Conservation (phyloP, 2,113 vertebrate genomes). For the Hypanus sabinus region DNA sequence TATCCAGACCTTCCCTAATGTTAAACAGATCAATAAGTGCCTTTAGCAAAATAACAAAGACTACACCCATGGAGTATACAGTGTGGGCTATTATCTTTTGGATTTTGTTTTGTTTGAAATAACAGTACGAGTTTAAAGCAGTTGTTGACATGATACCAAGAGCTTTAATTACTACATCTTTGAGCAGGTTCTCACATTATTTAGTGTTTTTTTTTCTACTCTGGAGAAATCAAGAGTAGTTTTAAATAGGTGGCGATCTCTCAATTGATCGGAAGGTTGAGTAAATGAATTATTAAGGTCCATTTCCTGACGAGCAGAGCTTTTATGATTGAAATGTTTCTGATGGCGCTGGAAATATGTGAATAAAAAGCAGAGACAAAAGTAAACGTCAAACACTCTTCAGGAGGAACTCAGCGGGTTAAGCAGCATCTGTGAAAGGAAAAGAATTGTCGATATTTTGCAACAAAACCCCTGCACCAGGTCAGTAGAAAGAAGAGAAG, state of each 20-base stretch:
- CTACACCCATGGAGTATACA: slow-evolving; percentile 17
- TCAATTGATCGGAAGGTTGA: not conserved
- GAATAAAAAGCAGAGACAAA: too few species aligned
- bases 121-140: not conserved
- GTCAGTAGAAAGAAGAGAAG: too few species aligned
- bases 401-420: too few species aligned
- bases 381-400: too few species aligned
- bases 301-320: not conserved
- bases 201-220: not conserved
- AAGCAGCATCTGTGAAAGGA: too few species aligned
- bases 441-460: too few species aligned
- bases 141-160: not conserved
- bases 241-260: not conserved
- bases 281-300: not conserved
- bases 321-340: not conserved
- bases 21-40: slow-evolving; percentile 21
- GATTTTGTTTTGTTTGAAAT: not conserved
- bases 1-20: slow-evolving; percentile 15
- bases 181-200: not conserved
- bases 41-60: not conserved
- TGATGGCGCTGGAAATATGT: not conserved
- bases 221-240: not conserved
- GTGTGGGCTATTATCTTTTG: not conserved
- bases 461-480: too few species aligned
- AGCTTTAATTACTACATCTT: not conserved